A percentile compares a stretch with the other conserved stretches of the same genome.
These are phyloP conservation scores for Circus cinereus DNA, from an alignment of 2,797 vertebrate genomes.

Conservation along the genomic window DNA sequence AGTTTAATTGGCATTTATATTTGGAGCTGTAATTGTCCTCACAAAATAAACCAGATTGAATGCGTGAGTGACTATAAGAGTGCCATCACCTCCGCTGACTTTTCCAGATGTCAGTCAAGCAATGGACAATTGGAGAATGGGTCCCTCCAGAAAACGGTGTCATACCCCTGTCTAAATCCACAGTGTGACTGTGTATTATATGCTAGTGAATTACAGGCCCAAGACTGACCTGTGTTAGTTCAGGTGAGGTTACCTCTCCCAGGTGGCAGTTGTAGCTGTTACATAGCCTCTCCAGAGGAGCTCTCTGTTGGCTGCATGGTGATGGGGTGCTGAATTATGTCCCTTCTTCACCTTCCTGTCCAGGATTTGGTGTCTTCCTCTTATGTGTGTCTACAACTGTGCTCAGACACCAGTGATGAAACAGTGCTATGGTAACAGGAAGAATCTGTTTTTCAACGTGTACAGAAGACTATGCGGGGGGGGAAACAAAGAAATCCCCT, in stretches of 20 bases:
- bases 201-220: neutral
- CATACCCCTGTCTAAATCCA: neutral
- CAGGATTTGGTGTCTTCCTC: slow-evolving; percentile 14
- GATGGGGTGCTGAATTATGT: slow-evolving; percentile 3
- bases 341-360: slow-evolving; percentile 1
- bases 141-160: neutral
- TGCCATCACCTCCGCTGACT: neutral
- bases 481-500: neutral
- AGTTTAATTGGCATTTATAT: neutral
- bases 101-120: neutral
- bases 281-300: neutral
- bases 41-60: neutral
- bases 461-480: neutral
- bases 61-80: neutral
- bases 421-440: slow-evolving; percentile 54
- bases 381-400: neutral
- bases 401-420: slow-evolving; percentile 2
- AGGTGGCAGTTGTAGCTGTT: neutral
- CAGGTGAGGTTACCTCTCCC: neutral
- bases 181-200: neutral
- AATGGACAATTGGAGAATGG: neutral
- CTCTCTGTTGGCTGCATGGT: neutral
- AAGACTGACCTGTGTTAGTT: neutral
- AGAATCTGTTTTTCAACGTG: neutral
- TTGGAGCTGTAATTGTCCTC: neutral